A percentile compares a stretch with the other conserved stretches of the same genome.
phyloP scores from a whole-genome alignment of 2,797 vertebrate species.

The Chrosomus eos region DNA sequence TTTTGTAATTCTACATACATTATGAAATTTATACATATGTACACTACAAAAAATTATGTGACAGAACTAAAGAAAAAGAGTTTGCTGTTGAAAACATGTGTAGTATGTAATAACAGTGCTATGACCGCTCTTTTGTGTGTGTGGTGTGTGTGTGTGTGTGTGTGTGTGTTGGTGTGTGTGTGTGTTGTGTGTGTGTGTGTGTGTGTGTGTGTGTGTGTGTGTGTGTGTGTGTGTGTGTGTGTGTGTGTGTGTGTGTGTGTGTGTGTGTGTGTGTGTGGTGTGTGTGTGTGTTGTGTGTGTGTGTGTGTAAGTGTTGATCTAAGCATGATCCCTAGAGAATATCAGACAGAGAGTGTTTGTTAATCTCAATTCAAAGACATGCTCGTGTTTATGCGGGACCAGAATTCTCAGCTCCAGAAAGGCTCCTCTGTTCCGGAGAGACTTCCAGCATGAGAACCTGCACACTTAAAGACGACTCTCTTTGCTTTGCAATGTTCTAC shows the following conservation, averaged over 20 bases:
- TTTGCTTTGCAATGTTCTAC: constrained; percentile 46
- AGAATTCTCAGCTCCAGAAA: constrained; percentile 43
- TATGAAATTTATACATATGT: too few relatives aligned
- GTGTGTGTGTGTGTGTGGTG: not conserved
- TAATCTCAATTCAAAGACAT: constrained; percentile 52
- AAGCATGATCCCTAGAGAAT: constrained; percentile 38
- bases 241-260: constrained; percentile 24
- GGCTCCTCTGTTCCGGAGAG: constrained; percentile 16
- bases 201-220: too few relatives aligned
- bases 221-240: constrained; percentile 8
- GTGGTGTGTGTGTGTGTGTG: not conserved
- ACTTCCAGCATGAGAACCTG: constrained; percentile 29
- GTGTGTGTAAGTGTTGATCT: constrained; percentile 42
- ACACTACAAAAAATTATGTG: not conserved
- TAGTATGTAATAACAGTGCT: not conserved
- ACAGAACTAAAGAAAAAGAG: not conserved
- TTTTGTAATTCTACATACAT: not conserved
- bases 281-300: not conserved
- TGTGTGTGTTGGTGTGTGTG: constrained; percentile 25
- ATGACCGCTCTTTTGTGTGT: not conserved
- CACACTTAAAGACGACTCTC: constrained; percentile 38
- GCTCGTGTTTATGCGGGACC: constrained; percentile 34
- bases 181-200: too few relatives aligned
- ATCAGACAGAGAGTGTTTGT: constrained; percentile 44
- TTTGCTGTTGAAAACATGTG: not conserved